Conservation (phyloP, 2,113 vertebrate genomes). For the Crocuta crocuta region DNA sequence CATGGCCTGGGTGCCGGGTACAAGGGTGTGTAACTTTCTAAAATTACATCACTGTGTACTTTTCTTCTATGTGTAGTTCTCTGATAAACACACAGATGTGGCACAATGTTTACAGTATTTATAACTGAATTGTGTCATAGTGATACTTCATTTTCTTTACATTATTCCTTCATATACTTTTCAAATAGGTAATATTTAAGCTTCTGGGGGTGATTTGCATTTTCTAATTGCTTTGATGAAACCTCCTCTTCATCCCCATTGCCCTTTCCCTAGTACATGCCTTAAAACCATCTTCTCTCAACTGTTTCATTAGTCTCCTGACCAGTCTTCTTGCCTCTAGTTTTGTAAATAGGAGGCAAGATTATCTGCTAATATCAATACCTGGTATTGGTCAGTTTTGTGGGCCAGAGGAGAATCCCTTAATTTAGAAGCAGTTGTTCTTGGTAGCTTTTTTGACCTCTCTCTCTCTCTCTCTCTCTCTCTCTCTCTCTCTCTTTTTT, state of each 20-base stretch:
- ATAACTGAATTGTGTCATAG: neutral
- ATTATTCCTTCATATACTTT: neutral
- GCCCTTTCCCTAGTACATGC: neutral
- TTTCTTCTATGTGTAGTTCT: neutral
- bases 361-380: neutral
- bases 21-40: neutral
- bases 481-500: no score
- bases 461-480: neutral
- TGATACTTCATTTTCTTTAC: slow-evolving; percentile 4
- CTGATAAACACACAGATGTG: neutral
- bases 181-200: neutral
- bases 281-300: neutral
- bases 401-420: neutral
- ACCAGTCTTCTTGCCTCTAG: neutral
- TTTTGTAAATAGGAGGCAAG: neutral
- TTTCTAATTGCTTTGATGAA: neutral
- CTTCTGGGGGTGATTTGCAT: neutral
- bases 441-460: neutral
- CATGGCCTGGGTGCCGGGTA: neutral
- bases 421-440: neutral
- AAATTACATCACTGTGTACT: neutral
- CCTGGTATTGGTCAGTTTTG: neutral
- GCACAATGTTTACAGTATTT: neutral
- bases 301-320: neutral
- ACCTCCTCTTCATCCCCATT: neutral